A percentile compares a stretch with the other conserved stretches of the same genome.
Conservation (phyloP, 2,888 invertebrate species). For the Cyaniris semiargus region DNA sequence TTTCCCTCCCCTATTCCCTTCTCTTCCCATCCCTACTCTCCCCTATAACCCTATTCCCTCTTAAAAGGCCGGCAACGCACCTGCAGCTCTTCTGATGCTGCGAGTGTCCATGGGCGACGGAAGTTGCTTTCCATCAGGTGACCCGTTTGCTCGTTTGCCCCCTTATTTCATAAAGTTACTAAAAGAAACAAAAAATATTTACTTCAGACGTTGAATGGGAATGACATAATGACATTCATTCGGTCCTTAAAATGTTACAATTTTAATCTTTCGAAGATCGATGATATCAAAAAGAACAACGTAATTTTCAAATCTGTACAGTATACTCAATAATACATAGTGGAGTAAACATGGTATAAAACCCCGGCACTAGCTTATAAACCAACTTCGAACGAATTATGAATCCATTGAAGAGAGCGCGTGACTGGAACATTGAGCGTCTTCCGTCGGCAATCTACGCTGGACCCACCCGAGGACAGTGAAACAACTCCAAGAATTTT, state of each 20-base stretch:
- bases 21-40: no score
- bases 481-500: constrained; percentile 59
- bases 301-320: not conserved
- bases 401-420: constrained; percentile 26
- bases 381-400: constrained; percentile 25
- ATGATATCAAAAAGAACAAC: not conserved
- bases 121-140: no score
- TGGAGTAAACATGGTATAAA: not conserved
- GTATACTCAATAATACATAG: not conserved
- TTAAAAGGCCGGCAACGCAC: no score
- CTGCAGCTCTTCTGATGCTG: no score
- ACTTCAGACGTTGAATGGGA: not conserved
- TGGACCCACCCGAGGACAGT: constrained; percentile 37
- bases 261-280: no score
- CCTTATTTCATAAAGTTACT: no score
- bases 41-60: no score
- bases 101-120: no score
- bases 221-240: no score
- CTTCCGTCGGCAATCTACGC: constrained; percentile 34
- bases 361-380: constrained; percentile 12
- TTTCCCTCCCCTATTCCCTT: no score
- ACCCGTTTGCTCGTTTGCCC: no score
- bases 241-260: no score
- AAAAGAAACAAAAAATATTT: not conserved
- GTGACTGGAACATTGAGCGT: constrained; percentile 25